phyloP scores from a whole-genome alignment of 2,888 invertebrate species.

The Tolmerus cingulatus region DNA sequence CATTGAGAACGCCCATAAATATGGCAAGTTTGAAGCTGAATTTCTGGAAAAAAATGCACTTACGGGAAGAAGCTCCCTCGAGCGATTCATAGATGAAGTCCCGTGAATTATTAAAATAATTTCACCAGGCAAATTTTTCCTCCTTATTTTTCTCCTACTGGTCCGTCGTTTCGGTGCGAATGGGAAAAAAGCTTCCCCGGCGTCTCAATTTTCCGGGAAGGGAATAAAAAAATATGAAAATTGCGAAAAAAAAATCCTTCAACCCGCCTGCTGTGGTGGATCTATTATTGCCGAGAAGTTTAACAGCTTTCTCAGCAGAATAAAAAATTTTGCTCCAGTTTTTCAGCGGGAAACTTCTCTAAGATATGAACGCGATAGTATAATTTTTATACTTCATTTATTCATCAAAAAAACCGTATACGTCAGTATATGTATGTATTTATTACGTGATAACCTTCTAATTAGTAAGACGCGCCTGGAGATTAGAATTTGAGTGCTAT shows the following conservation, averaged over 20 bases:
- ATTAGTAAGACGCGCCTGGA: neutral
- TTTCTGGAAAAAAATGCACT: conserved; percentile 21
- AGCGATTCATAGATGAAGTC: conserved; percentile 6
- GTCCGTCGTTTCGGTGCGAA: neutral
- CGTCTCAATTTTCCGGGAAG: neutral
- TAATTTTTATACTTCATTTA: neutral
- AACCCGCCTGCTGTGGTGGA: neutral
- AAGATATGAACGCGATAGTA: neutral
- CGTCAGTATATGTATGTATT: neutral
- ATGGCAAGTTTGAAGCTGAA: conserved; percentile 15
- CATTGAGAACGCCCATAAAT: conserved; percentile 20
- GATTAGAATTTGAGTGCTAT: neutral
- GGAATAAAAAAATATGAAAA: neutral
- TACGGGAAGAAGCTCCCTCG: neutral
- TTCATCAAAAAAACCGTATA: neutral
- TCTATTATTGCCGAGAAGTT: neutral
- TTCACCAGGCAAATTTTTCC: conserved; percentile 9
- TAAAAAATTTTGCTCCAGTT: neutral
- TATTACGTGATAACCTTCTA: neutral
- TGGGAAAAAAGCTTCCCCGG: neutral
- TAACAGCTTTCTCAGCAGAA: conserved; percentile 20
- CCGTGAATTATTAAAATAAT: conserved; percentile 26
- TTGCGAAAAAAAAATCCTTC: neutral
- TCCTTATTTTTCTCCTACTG: neutral
- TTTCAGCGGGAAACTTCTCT: neutral